Evolutionary conservation across 2,888 invertebrate genomes (phyloP), one percentile per base, ranked within the genome.

Genomic region (Microctonus brassicae): DNA sequence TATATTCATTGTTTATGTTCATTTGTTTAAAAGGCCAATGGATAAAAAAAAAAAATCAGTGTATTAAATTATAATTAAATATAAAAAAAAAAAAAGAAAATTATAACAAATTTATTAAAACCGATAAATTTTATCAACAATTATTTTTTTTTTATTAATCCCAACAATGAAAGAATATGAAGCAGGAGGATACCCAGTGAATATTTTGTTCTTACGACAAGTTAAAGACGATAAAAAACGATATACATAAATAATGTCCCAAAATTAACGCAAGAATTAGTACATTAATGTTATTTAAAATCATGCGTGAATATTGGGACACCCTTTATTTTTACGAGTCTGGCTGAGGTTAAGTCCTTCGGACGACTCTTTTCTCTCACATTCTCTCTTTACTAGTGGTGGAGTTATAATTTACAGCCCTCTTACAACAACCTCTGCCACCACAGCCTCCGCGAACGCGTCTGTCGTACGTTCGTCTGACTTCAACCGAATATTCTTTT

Each of bases 371-470:
- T 20, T 63, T 69, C 73, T 73, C 76, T 75, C 61, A 62, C 29
- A 72, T 69, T 61, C 70, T 36, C 63, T 24, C 81, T 84, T 85
- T 83, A 57, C 29, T 47, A 84, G 82, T 83, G 74, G 76, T 85
- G 84, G 85, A 85, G 82, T 85, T 86, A 86, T 85, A 82, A 84
- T 84, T 85, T 83, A 85, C 85, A 84, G 82, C 82, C 84, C 81
- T 76, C 76, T 17, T n/a, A n/a, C 4, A 73, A 72, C 78, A 80
- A 78, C 79, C 79, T 77, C 76, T 78, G 77, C 77, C 74, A 70
- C 77, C 73, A 69, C 74, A 55, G 74, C 75, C 66, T 74, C 72
- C 75, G 73, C 29, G 55, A 42, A 61, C 69, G 71, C 72, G 80
- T 78, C 80, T 77, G 79, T 76, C 65, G 58, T 73, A 70, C 71